Percentiles rank a stretch among this genome's conserved stretches.
phyloP scores from a whole-genome alignment of 2,888 invertebrate genomes.

The Atethmia centrago region DNA sequence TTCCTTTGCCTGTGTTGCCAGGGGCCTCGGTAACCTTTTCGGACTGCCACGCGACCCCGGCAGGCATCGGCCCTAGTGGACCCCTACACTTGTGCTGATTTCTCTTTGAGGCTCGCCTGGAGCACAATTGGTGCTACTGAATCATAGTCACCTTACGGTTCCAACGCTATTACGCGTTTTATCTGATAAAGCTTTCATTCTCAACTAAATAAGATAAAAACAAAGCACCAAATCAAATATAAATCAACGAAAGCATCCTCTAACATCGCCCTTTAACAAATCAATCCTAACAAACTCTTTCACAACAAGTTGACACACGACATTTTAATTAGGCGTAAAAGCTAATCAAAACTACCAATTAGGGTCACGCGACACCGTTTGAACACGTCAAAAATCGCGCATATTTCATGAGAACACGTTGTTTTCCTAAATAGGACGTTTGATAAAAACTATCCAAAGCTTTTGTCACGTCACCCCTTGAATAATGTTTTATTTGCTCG shows the following conservation, averaged over 20 bases:
- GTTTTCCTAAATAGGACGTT: conserved; percentile 54
- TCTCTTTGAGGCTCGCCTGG: no score
- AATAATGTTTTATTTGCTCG: conserved; percentile 57
- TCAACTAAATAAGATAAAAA: not conserved
- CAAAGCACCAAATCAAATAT: not conserved
- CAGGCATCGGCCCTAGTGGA: no score
- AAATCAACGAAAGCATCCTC: not conserved
- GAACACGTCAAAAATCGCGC: conserved; percentile 53
- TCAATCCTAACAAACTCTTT: conserved; percentile 34
- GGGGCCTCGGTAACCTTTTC: no score
- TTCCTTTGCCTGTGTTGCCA: no score
- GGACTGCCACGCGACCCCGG: no score
- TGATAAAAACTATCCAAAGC: conserved; percentile 61
- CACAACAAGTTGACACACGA: conserved; percentile 36
- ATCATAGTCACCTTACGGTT: no score
- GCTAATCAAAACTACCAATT: conserved; percentile 58
- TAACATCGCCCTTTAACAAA: conserved; percentile 13
- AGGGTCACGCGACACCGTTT: conserved; percentile 53
- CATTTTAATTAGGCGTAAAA: conserved; percentile 55
- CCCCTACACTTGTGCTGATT: no score
- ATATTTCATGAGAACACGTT: conserved; percentile 55
- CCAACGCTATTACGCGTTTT: no score
- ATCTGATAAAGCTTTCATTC: no score
- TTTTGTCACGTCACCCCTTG: conserved; percentile 64
- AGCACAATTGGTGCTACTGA: no score